Evolutionary conservation across 2,888 invertebrate genomes (phyloP).

Genomic region (Geotrupes spiniger): DNA sequence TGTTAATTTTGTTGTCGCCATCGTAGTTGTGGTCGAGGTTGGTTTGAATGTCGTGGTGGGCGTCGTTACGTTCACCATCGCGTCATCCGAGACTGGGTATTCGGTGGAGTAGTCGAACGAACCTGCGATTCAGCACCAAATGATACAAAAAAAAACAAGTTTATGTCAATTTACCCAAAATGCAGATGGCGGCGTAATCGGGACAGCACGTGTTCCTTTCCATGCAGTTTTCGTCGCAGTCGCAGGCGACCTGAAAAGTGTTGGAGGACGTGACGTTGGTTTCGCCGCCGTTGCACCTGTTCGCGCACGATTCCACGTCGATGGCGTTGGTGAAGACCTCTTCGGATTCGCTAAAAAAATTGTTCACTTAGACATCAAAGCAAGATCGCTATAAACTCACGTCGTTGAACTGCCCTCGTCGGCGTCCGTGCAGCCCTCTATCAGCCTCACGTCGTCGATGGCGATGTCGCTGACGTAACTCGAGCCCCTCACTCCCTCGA

Average conservation of each 20-base stretch:
- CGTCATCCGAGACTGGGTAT: background rate
- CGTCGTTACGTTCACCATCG: slow-evolving; percentile 23
- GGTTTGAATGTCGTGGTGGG: slow-evolving; percentile 25
- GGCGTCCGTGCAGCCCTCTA: slow-evolving; percentile 54
- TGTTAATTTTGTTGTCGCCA: slow-evolving; percentile 8
- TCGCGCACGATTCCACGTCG: slow-evolving; percentile 50
- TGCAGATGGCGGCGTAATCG: slow-evolving; percentile 62
- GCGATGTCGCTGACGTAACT: slow-evolving; percentile 75
- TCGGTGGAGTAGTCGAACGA: background rate
- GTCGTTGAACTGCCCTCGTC: slow-evolving; percentile 36
- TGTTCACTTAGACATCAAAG: background rate
- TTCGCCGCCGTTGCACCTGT: slow-evolving; percentile 50
- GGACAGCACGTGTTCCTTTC: slow-evolving; percentile 61
- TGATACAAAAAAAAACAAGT: no score
- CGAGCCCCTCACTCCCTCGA: slow-evolving; percentile 69
- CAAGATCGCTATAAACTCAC: slow-evolving; percentile 27
- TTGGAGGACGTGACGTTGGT: slow-evolving; percentile 19
- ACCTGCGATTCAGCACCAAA: no score
- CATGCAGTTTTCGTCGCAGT: slow-evolving; percentile 59
- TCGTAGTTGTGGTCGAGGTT: slow-evolving; percentile 16
- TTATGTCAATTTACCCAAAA: slow-evolving; percentile 45
- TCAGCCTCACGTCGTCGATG: slow-evolving; percentile 72
- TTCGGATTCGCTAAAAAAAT: slow-evolving; percentile 9
- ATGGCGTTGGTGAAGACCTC: background rate
- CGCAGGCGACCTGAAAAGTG: slow-evolving; percentile 50